Evolutionary conservation across 2,797 vertebrate genomes (phyloP).

Genomic region (Notolabrus celidotus): DNA sequence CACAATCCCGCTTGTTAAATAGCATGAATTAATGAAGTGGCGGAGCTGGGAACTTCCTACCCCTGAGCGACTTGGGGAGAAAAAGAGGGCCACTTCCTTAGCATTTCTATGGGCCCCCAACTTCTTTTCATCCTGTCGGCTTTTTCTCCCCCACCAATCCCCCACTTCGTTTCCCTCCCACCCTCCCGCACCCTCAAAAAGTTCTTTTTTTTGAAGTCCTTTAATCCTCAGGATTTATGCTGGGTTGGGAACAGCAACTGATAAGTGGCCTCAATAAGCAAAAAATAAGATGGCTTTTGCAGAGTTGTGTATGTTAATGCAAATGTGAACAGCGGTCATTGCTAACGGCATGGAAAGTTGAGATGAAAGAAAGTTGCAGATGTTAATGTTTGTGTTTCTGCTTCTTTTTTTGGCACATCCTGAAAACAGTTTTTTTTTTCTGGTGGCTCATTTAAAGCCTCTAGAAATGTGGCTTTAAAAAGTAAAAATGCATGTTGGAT

Average conservation of each 20-base stretch:
- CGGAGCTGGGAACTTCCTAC: conserved; percentile 86
- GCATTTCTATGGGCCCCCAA: conserved; percentile 83
- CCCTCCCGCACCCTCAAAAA: conserved; percentile 49
- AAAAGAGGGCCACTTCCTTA: conserved; percentile 84
- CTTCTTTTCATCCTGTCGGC: conserved; percentile 83
- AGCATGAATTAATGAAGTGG: conserved; percentile 90
- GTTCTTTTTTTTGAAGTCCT: conserved; percentile 73
- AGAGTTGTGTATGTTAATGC: conserved; percentile 63
- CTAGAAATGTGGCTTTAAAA: neutral
- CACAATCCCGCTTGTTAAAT: conserved; percentile 86
- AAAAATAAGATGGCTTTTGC: conserved; percentile 60
- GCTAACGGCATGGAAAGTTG: conserved; percentile 68
- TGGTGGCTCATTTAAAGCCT: conserved; percentile 22
- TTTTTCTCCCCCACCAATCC: conserved; percentile 48
- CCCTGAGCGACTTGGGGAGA: conserved; percentile 71
- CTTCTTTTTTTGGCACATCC: conserved; percentile 34
- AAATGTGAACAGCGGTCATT: conserved; percentile 60
- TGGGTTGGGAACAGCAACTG: conserved; percentile 78
- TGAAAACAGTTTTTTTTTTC: conserved; percentile 33
- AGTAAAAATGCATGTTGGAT: neutral
- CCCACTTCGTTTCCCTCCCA: conserved; percentile 1
- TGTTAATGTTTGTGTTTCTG: conserved; percentile 61
- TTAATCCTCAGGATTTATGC: conserved; percentile 85
- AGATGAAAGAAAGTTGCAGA: conserved; percentile 76
- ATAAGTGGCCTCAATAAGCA: conserved; percentile 79